Percentiles rank a stretch among this genome's conserved stretches.
phyloP scores from a whole-genome alignment of 2,888 invertebrate species.

The Lampropteryx suffumata region DNA sequence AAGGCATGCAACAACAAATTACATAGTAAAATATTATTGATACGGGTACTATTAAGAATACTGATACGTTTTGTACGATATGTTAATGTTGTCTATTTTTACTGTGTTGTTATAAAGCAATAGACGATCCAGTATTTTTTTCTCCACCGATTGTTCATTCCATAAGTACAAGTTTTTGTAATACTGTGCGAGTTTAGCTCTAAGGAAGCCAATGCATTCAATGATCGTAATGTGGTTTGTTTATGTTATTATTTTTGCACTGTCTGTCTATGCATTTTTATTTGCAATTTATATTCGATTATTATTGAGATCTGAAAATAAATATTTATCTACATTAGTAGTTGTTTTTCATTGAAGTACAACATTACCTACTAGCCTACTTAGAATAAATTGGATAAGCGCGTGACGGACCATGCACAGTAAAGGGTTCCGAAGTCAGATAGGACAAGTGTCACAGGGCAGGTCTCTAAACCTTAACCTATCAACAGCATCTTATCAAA shows the following conservation, averaged over 20 bases:
- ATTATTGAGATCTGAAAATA: constrained; percentile 64
- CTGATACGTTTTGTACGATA: constrained; percentile 16
- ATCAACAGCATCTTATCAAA: too few species aligned
- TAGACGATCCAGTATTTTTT: constrained; percentile 42
- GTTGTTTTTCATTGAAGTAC: constrained; percentile 22
- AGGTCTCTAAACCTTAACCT: too few species aligned
- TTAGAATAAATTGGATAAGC: too few species aligned
- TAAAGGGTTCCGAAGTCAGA: too few species aligned
- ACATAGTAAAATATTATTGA: not conserved
- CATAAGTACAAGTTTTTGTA: constrained; percentile 30
- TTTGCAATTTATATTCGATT: constrained; percentile 50
- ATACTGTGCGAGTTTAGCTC: constrained; percentile 48
- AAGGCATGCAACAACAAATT: too few species aligned
- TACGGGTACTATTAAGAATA: constrained; percentile 33
- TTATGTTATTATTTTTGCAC: constrained; percentile 47
- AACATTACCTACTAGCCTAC: too few species aligned
- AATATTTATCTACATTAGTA: constrained; percentile 46
- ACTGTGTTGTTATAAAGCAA: constrained; percentile 20
- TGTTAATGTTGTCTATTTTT: constrained; percentile 17
- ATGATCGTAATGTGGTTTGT: constrained; percentile 27
- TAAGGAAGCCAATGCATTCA: constrained; percentile 21
- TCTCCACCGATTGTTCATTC: constrained; percentile 54
- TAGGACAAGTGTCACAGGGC: too few species aligned
- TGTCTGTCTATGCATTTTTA: constrained; percentile 59
- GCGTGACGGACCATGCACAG: too few species aligned